phyloP scores from a whole-genome alignment of 2,888 invertebrate species.

The Melanostoma scalare region DNA sequence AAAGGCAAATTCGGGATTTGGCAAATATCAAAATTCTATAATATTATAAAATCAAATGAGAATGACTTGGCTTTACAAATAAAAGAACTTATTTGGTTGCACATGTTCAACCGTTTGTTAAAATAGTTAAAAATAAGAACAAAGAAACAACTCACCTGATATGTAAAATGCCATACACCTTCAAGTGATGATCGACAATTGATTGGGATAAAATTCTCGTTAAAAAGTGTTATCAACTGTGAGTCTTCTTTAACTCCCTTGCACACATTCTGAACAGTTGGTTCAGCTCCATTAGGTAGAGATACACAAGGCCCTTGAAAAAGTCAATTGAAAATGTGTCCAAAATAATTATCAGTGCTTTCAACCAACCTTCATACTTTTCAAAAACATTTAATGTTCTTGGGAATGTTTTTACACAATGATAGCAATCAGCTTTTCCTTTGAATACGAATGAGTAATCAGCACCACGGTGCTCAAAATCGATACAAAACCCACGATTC shows the following conservation, averaged over 20 bases:
- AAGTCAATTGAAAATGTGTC: neutral
- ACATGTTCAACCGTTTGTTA: neutral
- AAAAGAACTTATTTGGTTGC: too few species aligned
- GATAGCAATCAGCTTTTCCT: slow-evolving; percentile 86
- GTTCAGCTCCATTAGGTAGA: slow-evolving; percentile 85
- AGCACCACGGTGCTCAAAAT: slow-evolving; percentile 88
- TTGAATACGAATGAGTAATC: slow-evolving; percentile 94
- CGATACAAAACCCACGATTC: slow-evolving; percentile 88
- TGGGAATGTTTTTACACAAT: slow-evolving; percentile 92
- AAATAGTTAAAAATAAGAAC: neutral
- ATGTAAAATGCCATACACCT: slow-evolving; percentile 98
- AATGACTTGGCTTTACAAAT: too few species aligned
- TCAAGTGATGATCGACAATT: slow-evolving; percentile 96
- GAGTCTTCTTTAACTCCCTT: slow-evolving; percentile 89
- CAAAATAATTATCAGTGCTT: neutral
- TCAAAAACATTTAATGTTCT: slow-evolving; percentile 94
- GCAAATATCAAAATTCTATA: too few species aligned
- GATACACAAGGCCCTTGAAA: slow-evolving; percentile 89
- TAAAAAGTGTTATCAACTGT: slow-evolving; percentile 92
- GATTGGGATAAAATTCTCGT: slow-evolving; percentile 94
- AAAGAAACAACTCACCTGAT: slow-evolving; percentile 83
- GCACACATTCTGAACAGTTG: slow-evolving; percentile 90
- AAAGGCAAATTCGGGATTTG: too few species aligned
- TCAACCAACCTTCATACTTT: slow-evolving; percentile 88
- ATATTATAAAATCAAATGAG: too few species aligned